Percentiles rank a stretch among this genome's conserved stretches.
phyloP scores from a whole-genome alignment of 1,140 invertebrate genomes.

The Drosophila lacteicornis region DNA sequence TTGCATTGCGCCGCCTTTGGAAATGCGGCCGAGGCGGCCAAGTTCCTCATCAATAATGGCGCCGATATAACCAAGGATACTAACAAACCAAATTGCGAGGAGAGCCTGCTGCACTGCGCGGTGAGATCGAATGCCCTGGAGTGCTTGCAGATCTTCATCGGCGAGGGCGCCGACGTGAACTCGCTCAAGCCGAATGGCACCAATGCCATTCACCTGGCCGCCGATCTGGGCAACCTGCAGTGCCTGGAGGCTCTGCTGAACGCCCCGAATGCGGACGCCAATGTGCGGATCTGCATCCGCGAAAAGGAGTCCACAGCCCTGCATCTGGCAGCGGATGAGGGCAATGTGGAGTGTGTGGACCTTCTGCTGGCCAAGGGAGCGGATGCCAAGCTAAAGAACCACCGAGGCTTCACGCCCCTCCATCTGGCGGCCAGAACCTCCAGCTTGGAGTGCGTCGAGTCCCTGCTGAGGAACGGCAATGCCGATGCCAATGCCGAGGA shows the following conservation, averaged over 20 bases:
- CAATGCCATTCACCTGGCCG: constrained; percentile 91
- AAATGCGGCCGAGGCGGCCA: constrained; percentile 90
- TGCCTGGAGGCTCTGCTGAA: constrained; percentile 90
- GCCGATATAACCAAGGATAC: constrained; percentile 86
- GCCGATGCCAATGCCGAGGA: constrained; percentile 91
- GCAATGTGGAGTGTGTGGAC: constrained; percentile 90
- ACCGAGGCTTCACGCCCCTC: constrained; percentile 91
- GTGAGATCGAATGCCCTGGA: constrained; percentile 90
- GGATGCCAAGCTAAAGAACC: constrained; percentile 89
- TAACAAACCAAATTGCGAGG: constrained; percentile 89
- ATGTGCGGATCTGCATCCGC: constrained; percentile 88
- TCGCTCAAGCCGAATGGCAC: constrained; percentile 89
- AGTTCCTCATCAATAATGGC: constrained; percentile 89
- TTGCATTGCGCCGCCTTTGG: constrained; percentile 93
- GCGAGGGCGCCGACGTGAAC: constrained; percentile 89
- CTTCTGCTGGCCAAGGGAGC: constrained; percentile 90
- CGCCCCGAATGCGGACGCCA: constrained; percentile 87
- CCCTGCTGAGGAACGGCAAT: constrained; percentile 89
- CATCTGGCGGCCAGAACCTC: constrained; percentile 91
- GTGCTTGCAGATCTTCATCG: constrained; percentile 89
- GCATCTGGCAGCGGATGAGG: constrained; percentile 92
- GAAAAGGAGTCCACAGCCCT: constrained; percentile 91
- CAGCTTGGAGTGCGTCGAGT: constrained; percentile 91
- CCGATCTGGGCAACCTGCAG: constrained; percentile 89
- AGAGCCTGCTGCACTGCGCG: constrained; percentile 91